Evolutionary conservation across 2,797 vertebrate species (phyloP), one percentile per base, ranked within the genome.

Genomic region (Tragelaphus oryx): DNA sequence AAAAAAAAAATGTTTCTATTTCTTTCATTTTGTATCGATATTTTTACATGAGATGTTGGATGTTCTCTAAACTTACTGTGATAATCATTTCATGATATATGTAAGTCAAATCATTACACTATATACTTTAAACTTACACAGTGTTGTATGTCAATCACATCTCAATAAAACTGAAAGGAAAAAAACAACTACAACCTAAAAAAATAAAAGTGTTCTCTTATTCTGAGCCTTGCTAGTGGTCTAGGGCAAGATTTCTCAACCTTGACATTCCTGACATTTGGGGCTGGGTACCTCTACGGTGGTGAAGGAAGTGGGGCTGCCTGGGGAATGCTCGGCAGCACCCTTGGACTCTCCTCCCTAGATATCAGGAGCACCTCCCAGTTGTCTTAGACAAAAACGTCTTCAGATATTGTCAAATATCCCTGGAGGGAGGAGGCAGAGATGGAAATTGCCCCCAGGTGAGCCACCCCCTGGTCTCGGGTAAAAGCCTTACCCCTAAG

Each of bases 341-440:
- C 54, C 48, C 18, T 80, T 87, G 81, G 41, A 28, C 55, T 87
- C 57, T 52, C 10, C 17, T 50, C 28, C 22, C 28, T 33, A 41
- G 20, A 10, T 26, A 24, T 54, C 28, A 54, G 20, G 26, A 57
- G 44, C 8, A 76, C 4, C 8, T 52, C 20, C 30, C 12, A 57
- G 8, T 16, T 48, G 20, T 33, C 41, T 74, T 79, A 92, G 65
- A 33, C 75, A 44, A 74, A 82, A 74, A 59, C 46, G 46, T 86
- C 59, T 95, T 75, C 37, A 28, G 86, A 71, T 22, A 44, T 50
- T 83, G 54, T 10, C 55, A 71, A 79, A 82, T 86, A 79, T 55
- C n/a, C 20, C n/a, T 54, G 50, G 50, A 33, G 22, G 76, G n/a
- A 79, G 48, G 48, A 78, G 4, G 30, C 30, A 13, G 28, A 33